Conservation (phyloP, 2,888 invertebrate genomes). For the Gari tellinella region DNA sequence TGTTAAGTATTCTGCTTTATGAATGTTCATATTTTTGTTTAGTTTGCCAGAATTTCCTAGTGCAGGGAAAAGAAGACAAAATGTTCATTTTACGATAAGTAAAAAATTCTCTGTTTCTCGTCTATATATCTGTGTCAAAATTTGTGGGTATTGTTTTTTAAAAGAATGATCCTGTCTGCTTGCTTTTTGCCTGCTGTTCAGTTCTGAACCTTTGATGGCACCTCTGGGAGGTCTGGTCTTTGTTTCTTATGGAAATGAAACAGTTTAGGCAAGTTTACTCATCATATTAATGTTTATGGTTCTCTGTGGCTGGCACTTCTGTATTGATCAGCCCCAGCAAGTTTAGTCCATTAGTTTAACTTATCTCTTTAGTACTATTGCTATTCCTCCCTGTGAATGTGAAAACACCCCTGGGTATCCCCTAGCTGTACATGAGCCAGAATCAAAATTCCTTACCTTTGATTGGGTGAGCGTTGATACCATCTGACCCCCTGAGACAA, state of each 20-base stretch:
- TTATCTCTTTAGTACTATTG: not conserved
- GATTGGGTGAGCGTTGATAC: slow-evolving; percentile 61
- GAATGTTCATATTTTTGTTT: too few species aligned
- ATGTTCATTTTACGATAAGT: too few species aligned
- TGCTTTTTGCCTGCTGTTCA: not conserved
- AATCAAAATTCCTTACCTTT: slow-evolving; percentile 52
- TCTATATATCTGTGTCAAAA: too few species aligned
- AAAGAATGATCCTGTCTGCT: too few species aligned
- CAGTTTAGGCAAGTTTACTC: slow-evolving; percentile 11
- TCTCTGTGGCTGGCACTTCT: too few species aligned
- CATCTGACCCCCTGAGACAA: slow-evolving; percentile 59
- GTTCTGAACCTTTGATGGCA: slow-evolving; percentile 3
- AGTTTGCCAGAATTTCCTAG: too few species aligned
- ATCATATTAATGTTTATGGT: slow-evolving; percentile 17
- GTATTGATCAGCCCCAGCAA: slow-evolving; percentile 11
- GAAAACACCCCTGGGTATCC: slow-evolving; percentile 28
- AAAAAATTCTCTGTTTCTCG: too few species aligned
- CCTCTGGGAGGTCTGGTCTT: slow-evolving; percentile 45
- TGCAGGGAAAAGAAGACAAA: too few species aligned
- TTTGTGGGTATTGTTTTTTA: too few species aligned
- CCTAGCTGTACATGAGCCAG: slow-evolving; percentile 44
- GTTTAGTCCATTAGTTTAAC: slow-evolving; percentile 5
- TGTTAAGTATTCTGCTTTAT: too few species aligned
- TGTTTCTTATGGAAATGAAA: slow-evolving; percentile 48
- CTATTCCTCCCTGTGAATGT: slow-evolving; percentile 7